Percentiles rank a stretch among this genome's conserved stretches.
Evolutionary conservation across 2,113 vertebrate genomes (phyloP).

Genomic region (Perca fluviatilis): DNA sequence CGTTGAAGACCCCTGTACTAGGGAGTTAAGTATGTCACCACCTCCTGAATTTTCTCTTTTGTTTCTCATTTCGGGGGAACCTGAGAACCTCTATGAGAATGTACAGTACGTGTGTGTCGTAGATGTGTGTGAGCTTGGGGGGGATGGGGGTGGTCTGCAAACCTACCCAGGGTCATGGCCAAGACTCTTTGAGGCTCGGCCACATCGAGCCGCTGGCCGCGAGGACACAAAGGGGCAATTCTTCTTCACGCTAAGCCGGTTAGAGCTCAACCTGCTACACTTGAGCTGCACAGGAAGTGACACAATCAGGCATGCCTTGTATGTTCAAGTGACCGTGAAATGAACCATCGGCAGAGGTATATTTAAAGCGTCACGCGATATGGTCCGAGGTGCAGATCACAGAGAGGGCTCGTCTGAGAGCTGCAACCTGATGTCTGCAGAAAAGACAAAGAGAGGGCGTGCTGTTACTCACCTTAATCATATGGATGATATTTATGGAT

Average conservation of each 20-base stretch:
- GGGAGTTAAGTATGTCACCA: slow-evolving; percentile 66
- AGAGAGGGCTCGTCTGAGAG: not conserved
- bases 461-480: not conserved
- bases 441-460: slow-evolving; percentile 2
- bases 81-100: slow-evolving; percentile 33
- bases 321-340: slow-evolving; percentile 74
- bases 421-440: slow-evolving; percentile 13
- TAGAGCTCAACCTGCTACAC: slow-evolving; percentile 46
- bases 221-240: slow-evolving; percentile 63
- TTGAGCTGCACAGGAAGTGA: slow-evolving; percentile 60
- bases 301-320: slow-evolving; percentile 64
- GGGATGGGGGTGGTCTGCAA: not conserved
- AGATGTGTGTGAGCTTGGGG: slow-evolving; percentile 22
- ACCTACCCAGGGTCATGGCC: slow-evolving; percentile 61
- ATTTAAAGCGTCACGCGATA: slow-evolving; percentile 52
- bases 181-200: slow-evolving; percentile 25
- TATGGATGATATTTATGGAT: not conserved
- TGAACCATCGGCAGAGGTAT: slow-evolving; percentile 51
- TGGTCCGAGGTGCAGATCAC: slow-evolving; percentile 31
- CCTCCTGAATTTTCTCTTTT: slow-evolving; percentile 62
- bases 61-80: slow-evolving; percentile 64
- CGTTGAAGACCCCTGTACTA: no score
- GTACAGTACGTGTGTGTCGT: slow-evolving; percentile 6
- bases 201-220: not conserved
- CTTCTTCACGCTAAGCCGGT: slow-evolving; percentile 40